Percentiles rank a stretch among this genome's conserved stretches.
phyloP scores from a whole-genome alignment of 2,797 vertebrate genomes.

The Pachyuromys duprasi region DNA sequence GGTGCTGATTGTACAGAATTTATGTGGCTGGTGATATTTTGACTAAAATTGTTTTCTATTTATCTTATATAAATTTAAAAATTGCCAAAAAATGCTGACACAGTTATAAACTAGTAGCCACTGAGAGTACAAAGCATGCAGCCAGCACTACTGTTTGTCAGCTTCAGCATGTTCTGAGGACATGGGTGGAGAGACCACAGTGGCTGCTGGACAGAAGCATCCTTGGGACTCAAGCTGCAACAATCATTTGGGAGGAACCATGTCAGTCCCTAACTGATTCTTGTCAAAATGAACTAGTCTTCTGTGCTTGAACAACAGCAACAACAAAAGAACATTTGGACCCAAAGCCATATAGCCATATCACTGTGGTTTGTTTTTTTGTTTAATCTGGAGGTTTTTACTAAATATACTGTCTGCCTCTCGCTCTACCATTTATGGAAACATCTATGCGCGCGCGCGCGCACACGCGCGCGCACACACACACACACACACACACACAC shows the following conservation, averaged over 20 bases:
- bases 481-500: too few species aligned
- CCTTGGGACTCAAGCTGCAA: background rate
- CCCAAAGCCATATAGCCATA: background rate
- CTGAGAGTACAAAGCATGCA: constrained; percentile 11
- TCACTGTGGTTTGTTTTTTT: background rate
- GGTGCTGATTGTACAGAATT: constrained; percentile 33
- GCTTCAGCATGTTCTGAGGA: background rate
- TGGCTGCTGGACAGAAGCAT: background rate
- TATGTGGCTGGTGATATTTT: constrained; percentile 5
- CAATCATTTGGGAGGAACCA: background rate
- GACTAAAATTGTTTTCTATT: constrained; percentile 56
- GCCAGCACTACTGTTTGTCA: background rate
- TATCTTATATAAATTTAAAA: constrained; percentile 60
- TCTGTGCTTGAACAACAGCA: constrained; percentile 1
- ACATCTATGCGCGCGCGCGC: background rate
- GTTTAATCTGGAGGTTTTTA: constrained; percentile 42
- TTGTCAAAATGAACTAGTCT: constrained; percentile 25
- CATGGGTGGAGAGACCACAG: background rate
- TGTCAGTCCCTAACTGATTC: background rate
- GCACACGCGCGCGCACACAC: too few species aligned
- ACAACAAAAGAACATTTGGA: background rate
- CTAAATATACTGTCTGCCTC: background rate
- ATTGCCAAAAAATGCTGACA: constrained; percentile 40
- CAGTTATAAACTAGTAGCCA: background rate
- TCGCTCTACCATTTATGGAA: constrained; percentile 11